Conservation (phyloP, 2,113 vertebrate species). For the Dendrocopos noguchii region DNA sequence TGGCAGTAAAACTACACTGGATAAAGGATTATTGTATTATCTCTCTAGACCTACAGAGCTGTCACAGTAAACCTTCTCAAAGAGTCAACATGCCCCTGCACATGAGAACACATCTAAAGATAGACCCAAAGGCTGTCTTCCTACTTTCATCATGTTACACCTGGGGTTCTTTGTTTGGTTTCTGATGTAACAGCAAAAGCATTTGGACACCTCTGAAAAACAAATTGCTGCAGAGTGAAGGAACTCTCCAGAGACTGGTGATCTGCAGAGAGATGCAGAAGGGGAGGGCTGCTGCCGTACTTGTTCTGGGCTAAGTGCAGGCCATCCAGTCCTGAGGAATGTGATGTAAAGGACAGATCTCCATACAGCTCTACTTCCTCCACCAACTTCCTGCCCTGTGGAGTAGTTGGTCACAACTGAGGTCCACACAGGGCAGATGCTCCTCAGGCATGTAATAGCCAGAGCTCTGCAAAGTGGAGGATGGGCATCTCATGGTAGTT, state of each 20-base stretch:
- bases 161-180: background rate
- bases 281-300: background rate
- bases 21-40: background rate
- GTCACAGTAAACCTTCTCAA: conserved; percentile 14
- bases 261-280: background rate
- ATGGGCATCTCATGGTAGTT: background rate
- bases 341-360: background rate
- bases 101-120: background rate
- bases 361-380: background rate
- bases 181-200: conserved; percentile 8
- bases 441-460: background rate
- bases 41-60: conserved; percentile 1
- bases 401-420: background rate
- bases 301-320: background rate
- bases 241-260: background rate
- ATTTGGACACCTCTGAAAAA: conserved; percentile 44
- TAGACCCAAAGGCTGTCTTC: background rate
- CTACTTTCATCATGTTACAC: background rate
- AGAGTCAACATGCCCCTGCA: background rate
- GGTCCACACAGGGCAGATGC: background rate
- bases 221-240: background rate
- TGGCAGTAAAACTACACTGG: background rate
- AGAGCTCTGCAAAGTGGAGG: background rate
- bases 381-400: background rate
- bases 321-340: background rate